Percentiles rank a stretch among this genome's conserved stretches.
phyloP scores from a whole-genome alignment of 1,140 invertebrate genomes.

The Heliconius nattereri region DNA sequence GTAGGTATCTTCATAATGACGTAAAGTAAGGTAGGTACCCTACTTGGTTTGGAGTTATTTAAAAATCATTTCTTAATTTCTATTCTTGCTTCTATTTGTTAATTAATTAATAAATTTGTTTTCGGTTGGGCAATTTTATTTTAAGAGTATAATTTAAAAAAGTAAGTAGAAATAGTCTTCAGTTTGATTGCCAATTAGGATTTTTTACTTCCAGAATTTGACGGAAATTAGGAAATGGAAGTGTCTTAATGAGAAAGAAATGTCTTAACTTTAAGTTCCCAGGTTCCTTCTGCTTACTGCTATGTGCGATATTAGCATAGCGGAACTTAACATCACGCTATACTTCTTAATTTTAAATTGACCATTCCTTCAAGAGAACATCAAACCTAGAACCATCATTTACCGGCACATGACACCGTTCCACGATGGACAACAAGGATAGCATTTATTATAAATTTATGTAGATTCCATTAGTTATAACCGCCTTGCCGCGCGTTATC shows the following conservation, averaged over 20 bases:
- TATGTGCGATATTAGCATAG: too few species aligned
- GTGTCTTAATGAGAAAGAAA: too few species aligned
- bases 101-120: neutral
- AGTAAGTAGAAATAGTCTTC: too few species aligned
- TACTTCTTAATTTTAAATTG: neutral
- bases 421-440: neutral
- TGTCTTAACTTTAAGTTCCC: too few species aligned
- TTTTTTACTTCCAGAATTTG: too few species aligned
- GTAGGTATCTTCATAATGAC: neutral
- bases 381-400: neutral
- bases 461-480: conserved; percentile 10
- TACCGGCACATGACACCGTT: neutral
- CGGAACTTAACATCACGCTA: neutral
- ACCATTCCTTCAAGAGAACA: neutral
- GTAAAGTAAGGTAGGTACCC: neutral
- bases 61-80: neutral
- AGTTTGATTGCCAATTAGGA: too few species aligned
- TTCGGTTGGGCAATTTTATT: too few species aligned
- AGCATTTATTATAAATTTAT: conserved; percentile 12
- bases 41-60: neutral
- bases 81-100: neutral
- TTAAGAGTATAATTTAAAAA: too few species aligned
- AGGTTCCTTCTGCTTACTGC: too few species aligned
- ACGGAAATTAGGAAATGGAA: too few species aligned
- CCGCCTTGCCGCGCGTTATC: conserved; percentile 8